Conservation (phyloP, 2,113 vertebrate species). For the Chloebia gouldiae region DNA sequence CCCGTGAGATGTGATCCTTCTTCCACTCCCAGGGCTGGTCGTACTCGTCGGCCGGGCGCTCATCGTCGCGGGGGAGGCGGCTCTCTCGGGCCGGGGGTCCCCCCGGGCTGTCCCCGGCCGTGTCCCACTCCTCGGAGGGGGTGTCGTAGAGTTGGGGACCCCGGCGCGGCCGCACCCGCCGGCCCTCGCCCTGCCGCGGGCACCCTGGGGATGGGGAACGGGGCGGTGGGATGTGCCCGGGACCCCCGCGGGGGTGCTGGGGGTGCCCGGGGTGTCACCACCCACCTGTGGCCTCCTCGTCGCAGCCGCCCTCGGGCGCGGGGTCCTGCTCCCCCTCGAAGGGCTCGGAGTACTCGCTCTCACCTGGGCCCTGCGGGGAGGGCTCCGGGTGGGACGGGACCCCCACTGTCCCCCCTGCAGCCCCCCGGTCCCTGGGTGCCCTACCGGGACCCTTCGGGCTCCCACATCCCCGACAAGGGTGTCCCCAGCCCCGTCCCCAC, state of each 20-base stretch:
- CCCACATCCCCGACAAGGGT: no score
- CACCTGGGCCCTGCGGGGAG: conserved; percentile 65
- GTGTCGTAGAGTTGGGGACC: conserved; percentile 86
- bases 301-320: conserved; percentile 76
- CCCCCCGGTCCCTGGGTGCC: neutral
- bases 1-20: conserved; percentile 92
- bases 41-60: conserved; percentile 92
- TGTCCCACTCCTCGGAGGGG: conserved; percentile 83
- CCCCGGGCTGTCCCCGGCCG: conserved; percentile 55
- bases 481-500: no score
- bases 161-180: neutral
- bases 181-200: neutral
- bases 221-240: neutral
- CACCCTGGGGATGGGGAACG: neutral
- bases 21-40: conserved; percentile 99
- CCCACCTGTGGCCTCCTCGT: conserved; percentile 74
- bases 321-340: conserved; percentile 83
- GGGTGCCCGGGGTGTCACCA: neutral
- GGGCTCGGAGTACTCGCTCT: conserved; percentile 86
- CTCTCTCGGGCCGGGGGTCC: conserved; percentile 74
- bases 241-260: neutral
- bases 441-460: neutral
- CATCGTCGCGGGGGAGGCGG: conserved; percentile 88
- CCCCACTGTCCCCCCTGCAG: neutral
- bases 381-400: neutral